A percentile compares a stretch with the other conserved stretches of the same genome.
Conservation (phyloP, 2,113 vertebrate genomes). For the Desmodus rotundus region DNA sequence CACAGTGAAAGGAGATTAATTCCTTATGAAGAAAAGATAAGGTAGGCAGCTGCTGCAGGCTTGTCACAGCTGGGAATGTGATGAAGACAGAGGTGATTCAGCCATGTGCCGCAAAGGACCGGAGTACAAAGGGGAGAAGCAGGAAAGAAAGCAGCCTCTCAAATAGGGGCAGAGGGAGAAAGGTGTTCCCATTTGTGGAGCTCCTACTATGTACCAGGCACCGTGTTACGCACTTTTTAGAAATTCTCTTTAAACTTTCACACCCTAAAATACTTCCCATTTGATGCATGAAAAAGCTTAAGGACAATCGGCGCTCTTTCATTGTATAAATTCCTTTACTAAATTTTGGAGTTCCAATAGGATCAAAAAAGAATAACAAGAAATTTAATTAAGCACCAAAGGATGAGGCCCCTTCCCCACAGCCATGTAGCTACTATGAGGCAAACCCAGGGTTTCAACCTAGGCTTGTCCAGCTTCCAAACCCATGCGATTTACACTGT, state of each 20-base stretch:
- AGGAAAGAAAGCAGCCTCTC: background rate
- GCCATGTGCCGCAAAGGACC: background rate
- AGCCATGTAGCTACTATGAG: rapidly evolving
- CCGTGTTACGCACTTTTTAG: background rate
- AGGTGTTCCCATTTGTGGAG: no score
- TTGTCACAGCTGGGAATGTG: background rate
- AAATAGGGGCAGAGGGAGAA: background rate
- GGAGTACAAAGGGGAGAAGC: rapidly evolving
- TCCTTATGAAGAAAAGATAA: constrained; percentile 30
- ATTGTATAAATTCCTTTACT: background rate
- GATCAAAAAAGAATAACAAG: background rate
- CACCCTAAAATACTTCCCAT: background rate
- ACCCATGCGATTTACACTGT: rapidly evolving
- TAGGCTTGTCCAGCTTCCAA: background rate
- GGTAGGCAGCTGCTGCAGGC: background rate
- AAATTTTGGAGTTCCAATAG: background rate
- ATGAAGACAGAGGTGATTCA: background rate
- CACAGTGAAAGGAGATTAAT: background rate
- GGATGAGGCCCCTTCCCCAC: background rate
- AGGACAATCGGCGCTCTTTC: background rate
- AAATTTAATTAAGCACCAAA: background rate
- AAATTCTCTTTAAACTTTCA: background rate
- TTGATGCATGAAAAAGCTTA: background rate
- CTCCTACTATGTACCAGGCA: background rate
- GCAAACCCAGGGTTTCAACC: background rate